A percentile compares a stretch with the other conserved stretches of the same genome.
These are phyloP conservation scores for Otis tarda DNA, from an alignment of 2,113 vertebrate species.

Conservation along the genomic window DNA sequence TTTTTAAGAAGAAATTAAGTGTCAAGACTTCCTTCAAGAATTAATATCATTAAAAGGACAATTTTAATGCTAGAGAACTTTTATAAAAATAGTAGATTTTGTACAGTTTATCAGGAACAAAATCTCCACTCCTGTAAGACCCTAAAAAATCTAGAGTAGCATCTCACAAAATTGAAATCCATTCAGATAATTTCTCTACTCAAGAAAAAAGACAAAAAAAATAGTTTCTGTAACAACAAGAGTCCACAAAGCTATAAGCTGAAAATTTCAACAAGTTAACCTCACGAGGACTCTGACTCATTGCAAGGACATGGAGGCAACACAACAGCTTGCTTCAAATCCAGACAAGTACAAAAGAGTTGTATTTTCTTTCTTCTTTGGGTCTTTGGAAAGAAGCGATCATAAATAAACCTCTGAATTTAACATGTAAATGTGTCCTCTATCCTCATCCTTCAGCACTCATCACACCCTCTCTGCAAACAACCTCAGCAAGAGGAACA, in stretches of 20 bases:
- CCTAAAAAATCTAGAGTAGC: not conserved
- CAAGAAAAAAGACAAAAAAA: not conserved
- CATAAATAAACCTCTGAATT: not conserved
- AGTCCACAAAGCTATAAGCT: not conserved
- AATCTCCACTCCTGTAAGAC: not conserved
- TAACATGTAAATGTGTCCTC: not conserved
- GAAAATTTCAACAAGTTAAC: not conserved
- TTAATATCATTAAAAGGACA: not conserved
- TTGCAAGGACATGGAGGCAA: not conserved
- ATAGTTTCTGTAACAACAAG: not conserved
- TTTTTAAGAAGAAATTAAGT: not conserved
- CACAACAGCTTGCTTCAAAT: not conserved
- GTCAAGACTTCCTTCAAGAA: not conserved
- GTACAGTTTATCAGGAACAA: not conserved
- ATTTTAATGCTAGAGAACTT: not conserved
- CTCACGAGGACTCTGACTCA: not conserved
- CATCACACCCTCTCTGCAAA: constrained; percentile 57
- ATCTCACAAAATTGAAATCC: not conserved
- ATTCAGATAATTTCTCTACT: not conserved
- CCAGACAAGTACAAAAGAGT: not conserved
- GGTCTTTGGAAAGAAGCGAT: not conserved
- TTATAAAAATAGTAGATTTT: not conserved
- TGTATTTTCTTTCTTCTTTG: not conserved
- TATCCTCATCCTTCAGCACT: not conserved
- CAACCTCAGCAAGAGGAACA: not conserved